Evolutionary conservation across 2,797 vertebrate species (phyloP), one percentile per base, ranked within the genome.

Genomic region (Perodicticus potto): DNA sequence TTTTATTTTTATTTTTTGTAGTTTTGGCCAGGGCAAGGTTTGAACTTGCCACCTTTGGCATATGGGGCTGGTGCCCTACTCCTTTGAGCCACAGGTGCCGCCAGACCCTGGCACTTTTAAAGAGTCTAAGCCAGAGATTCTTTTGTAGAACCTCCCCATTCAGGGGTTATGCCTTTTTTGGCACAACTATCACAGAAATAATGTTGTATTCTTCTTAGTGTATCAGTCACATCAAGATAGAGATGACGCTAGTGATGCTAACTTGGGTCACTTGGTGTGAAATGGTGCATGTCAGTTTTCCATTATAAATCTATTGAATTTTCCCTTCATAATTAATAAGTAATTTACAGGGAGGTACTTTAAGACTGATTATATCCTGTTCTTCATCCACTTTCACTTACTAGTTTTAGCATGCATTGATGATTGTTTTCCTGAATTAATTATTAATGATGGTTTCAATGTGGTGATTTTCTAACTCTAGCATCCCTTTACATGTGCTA

Each of bases 401-500:
- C n/a, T 89, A 78, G 5, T 72, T 87, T 82, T 84, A 73, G 43
- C 27, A 76, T 49, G 6, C 20, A 70, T 12, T 40, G 11, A 10
- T 76, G 5, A 82, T 61, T 40, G 45, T 72, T 77, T 90, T 78
- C 57, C 34, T 86, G 14, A 89, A 72, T 81, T 89, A 76, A 78
- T 59, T 86, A 77, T 25, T 73, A 72, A 89, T 77, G 20, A 72
- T 55, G 13, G 61, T 73, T 67, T 45, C n/a, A 89, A 95, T 87
- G 84, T 34, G 55, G 40, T 25, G 16, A 82, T 63, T 86, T 76
- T 89, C 72, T 87, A 84, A 70, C 29, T 55, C 59, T 29, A n/a
- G 49, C 40, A 83, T 92, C 45, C 22, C 72, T 63, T 23, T 53
- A 27, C 49, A 76, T 49, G 29, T 43, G 65, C 40, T 63, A 45